Conservation (phyloP, 2,797 vertebrate genomes). For the Gephyroberyx darwinii region DNA sequence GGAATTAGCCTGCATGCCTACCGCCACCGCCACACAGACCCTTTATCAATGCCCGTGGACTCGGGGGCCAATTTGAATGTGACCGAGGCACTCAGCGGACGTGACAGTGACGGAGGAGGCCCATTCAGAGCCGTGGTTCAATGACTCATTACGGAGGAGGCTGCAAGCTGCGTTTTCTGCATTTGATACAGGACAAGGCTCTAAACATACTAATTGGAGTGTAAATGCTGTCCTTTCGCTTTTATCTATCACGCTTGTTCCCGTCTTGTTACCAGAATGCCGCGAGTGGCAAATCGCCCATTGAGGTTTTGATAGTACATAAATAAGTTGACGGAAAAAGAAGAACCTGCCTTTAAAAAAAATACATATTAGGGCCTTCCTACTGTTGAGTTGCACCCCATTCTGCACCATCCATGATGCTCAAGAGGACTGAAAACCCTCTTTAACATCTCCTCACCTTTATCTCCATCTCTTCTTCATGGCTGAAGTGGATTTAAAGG, state of each 20-base stretch:
- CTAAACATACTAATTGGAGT: conserved; percentile 74
- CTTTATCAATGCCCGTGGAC: conserved; percentile 74
- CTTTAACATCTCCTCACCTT: no score
- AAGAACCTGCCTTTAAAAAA: no score
- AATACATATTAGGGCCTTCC: no score
- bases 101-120: conserved; percentile 77
- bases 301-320: conserved; percentile 26
- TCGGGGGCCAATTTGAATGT: conserved; percentile 70
- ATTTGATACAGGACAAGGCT: conserved; percentile 66
- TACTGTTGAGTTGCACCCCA: no score
- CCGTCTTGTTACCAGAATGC: conserved; percentile 63
- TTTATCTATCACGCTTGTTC: conserved; percentile 58
- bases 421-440: no score
- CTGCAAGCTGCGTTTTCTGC: conserved; percentile 65
- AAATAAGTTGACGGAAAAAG: no score
- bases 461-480: no score
- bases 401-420: no score
- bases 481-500: no score
- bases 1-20: conserved; percentile 58
- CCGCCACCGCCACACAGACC: conserved; percentile 44
- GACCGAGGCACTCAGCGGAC: conserved; percentile 71
- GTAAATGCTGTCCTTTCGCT: conserved; percentile 71
- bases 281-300: conserved; percentile 39
- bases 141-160: conserved; percentile 73
- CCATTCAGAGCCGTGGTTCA: conserved; percentile 71